Percentiles rank a stretch among this genome's conserved stretches.
phyloP scores from a whole-genome alignment of 2,113 vertebrate species.

The Solenodon paradoxus region DNA sequence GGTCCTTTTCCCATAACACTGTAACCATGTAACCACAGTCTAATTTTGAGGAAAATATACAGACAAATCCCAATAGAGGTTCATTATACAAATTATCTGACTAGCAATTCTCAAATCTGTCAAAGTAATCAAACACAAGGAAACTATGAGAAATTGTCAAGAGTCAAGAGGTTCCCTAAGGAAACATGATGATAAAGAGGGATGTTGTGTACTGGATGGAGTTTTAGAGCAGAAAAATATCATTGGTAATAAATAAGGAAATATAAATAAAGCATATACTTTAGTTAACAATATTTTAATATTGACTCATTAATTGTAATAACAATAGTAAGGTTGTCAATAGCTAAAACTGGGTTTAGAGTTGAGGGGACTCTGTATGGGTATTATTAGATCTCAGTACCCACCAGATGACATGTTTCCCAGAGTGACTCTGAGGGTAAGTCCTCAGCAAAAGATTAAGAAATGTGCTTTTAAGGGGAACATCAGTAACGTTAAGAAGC shows the following conservation, averaged over 20 bases:
- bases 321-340: neutral
- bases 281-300: neutral
- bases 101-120: neutral
- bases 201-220: neutral
- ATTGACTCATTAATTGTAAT: neutral
- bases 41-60: neutral
- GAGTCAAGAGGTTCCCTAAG: neutral
- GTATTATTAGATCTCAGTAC: neutral
- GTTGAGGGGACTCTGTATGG: neutral
- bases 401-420: neutral
- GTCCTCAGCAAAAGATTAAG: neutral
- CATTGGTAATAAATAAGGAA: neutral
- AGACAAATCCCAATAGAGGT: neutral
- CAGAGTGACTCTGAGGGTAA: neutral
- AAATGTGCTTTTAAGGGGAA: neutral
- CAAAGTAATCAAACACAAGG: neutral
- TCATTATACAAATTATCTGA: neutral
- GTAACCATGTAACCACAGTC: neutral
- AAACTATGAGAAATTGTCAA: neutral
- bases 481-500: neutral
- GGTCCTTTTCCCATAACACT: neutral
- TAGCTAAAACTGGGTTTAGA: neutral
- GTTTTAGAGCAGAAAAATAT: neutral
- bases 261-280: neutral
- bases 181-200: neutral